Evolutionary conservation across 2,888 invertebrate species (phyloP), one percentile per base, ranked within the genome.

Genomic region (Hylaea fasciaria): DNA sequence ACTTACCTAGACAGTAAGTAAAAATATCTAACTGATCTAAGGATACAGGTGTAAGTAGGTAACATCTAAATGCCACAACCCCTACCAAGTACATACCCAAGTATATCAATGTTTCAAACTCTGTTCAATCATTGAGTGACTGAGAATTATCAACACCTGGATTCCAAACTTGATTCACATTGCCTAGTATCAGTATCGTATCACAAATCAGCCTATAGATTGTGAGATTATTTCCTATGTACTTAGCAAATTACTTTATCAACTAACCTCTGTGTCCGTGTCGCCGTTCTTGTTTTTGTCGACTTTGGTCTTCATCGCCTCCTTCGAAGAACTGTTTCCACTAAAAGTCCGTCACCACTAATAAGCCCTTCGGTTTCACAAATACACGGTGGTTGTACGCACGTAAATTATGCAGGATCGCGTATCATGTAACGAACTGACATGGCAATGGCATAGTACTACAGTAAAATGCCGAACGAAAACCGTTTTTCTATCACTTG

Each of bases 261-360:
- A 73, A 84, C 93, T 91, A 72, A 94, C 94, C 92, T 94, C 94
- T 43, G 88, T 78, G 77, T 93, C 93, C 76, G 84, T 88, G 71
- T 93, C 94, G 68, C 92, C 93, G 80, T 86, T 86, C 76, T 93
- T 93, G 74, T 90, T 93, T 81, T 93, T 93, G 74, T 93, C 93
- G 70, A 87, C 85, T 91, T 94, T 94, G 76, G 88, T 93, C 92
- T 94, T 94, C 89, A 93, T 91, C 80, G 89, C 93, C 91, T 93
- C 89, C 86, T 92, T 91, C 68, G 82, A 87, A 87, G 78, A 87
- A 87, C 79, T 77, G 77, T 76, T 77, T 73, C 69, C 87, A 87
- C 87, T 84, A 69, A 78, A 84, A 86, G 83, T 79, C 71, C 47
- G 17, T 80, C 87, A 89, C 88, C 82, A 84, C 85, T 69, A 68